These are phyloP conservation scores for Epinephelus awoara DNA, from an alignment of 2,797 vertebrate genomes.

Conservation along the genomic window DNA sequence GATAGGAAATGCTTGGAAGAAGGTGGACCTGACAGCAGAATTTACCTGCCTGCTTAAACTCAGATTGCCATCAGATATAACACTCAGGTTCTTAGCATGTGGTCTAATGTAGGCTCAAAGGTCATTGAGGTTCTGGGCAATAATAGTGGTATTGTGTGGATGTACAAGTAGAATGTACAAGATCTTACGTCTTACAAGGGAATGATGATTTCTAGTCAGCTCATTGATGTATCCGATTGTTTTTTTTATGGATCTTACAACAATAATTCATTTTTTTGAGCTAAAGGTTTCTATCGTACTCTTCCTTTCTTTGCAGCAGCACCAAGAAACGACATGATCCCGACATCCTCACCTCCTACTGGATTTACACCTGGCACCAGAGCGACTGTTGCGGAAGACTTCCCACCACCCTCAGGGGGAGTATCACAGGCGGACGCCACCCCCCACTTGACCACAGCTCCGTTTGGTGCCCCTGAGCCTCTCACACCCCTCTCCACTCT, in stretches of 20 bases:
- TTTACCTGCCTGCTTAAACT: no score
- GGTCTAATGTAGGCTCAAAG: no score
- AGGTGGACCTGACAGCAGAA: no score
- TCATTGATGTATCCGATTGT: neutral
- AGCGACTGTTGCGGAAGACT: conserved; percentile 33
- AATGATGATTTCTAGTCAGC: neutral
- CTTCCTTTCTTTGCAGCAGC: conserved; percentile 46
- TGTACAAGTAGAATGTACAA: no score
- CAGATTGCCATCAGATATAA: no score
- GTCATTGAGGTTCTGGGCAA: no score
- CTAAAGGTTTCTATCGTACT: neutral
- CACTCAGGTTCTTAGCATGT: no score
- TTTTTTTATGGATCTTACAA: neutral
- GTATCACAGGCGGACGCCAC: conserved; percentile 77
- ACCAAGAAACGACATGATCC: conserved; percentile 51
- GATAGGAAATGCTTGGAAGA: no score
- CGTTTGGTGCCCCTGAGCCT: conserved; percentile 58
- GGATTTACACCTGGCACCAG: conserved; percentile 47
- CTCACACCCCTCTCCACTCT: conserved; percentile 61
- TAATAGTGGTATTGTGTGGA: no score
- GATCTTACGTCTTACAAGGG: no score
- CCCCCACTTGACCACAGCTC: conserved; percentile 67
- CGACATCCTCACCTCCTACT: conserved; percentile 41
- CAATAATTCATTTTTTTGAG: neutral
- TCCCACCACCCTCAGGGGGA: conserved; percentile 44